These are phyloP conservation scores for Peromyscus attwateri DNA, from an alignment of 2,797 vertebrate species.

Conservation along the genomic window DNA sequence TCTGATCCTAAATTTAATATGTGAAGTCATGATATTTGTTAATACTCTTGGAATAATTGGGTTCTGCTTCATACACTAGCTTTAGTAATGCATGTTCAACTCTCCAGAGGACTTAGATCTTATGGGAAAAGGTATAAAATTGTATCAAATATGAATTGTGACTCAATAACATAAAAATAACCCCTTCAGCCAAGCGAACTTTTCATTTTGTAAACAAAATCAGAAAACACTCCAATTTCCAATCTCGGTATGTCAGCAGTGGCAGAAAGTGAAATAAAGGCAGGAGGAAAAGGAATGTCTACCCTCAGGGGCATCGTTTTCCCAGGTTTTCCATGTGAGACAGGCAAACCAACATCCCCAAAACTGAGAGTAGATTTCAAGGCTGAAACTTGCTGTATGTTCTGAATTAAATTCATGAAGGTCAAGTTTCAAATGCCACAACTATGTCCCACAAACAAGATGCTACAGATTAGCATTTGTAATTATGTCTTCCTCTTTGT, in stretches of 20 bases:
- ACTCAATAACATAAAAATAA: conserved; percentile 46
- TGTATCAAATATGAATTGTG: conserved; percentile 50
- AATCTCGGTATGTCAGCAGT: conserved; percentile 61
- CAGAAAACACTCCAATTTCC: conserved; percentile 67
- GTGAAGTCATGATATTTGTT: background rate
- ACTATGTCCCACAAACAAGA: background rate
- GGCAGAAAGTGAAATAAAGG: conserved; percentile 47
- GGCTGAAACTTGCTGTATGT: background rate
- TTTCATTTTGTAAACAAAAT: conserved; percentile 62
- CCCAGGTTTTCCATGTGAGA: background rate
- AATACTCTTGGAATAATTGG: background rate
- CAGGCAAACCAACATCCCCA: background rate
- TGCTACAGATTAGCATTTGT: background rate
- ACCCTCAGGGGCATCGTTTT: background rate
- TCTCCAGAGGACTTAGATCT: background rate
- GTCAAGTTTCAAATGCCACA: background rate
- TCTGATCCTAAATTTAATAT: background rate
- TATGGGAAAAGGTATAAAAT: conserved; percentile 4
- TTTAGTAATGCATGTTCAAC: conserved; percentile 45
- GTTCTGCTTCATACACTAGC: conserved; percentile 25
- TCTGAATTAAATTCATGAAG: conserved; percentile 53
- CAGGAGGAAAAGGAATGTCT: background rate
- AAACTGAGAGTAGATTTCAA: background rate
- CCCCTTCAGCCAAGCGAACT: conserved; percentile 55
- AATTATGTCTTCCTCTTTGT: background rate